Percentiles rank a stretch among this genome's conserved stretches.
Conservation (phyloP, 23 tunicate species). For the Aplidium turbinatum region DNA sequence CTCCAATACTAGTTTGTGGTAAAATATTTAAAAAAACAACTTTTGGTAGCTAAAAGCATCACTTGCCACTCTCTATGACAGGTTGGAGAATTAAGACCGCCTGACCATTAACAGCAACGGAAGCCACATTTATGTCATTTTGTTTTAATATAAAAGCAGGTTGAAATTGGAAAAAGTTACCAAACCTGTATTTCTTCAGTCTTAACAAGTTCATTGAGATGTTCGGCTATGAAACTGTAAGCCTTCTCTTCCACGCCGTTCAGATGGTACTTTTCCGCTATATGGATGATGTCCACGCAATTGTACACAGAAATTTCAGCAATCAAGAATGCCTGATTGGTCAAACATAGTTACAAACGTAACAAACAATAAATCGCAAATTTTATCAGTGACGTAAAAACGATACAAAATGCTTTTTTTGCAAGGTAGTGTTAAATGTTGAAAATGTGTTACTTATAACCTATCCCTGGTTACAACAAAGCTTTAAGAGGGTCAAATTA, state of each 20-base stretch:
- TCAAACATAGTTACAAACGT: too few relatives aligned
- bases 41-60: too few relatives aligned
- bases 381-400: not conserved
- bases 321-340: conserved; percentile 81
- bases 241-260: conserved; percentile 92
- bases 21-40: too few relatives aligned
- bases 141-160: not conserved
- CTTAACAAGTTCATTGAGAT: conserved; percentile 97
- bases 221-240: conserved; percentile 96
- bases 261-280: conserved; percentile 91
- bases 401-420: not conserved
- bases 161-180: not conserved
- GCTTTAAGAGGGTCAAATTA: too few relatives aligned
- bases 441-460: too few relatives aligned
- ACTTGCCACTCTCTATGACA: too few relatives aligned
- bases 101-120: not conserved
- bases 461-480: too few relatives aligned
- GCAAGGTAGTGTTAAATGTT: too few relatives aligned
- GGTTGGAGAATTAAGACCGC: not conserved
- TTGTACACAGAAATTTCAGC: conserved; percentile 98
- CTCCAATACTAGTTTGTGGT: too few relatives aligned
- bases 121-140: too few relatives aligned
- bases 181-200: conserved; percentile 98
- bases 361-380: not conserved
- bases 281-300: conserved; percentile 97